Conservation (phyloP, 1,140 invertebrate species). For the Euura lappo region DNA sequence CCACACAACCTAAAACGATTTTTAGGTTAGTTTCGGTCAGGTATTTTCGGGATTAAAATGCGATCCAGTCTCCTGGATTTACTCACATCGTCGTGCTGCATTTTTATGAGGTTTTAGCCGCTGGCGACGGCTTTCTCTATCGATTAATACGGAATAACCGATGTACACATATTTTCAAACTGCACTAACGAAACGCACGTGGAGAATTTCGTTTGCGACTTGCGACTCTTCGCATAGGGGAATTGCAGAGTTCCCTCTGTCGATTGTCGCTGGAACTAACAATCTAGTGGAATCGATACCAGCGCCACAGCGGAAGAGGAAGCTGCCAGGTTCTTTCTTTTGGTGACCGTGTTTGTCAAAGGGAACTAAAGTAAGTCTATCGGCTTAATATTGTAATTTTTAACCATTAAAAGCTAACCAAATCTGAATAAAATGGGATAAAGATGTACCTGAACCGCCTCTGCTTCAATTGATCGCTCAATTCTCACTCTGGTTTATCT, state of each 20-base stretch:
- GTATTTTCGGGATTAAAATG: constrained; percentile 14
- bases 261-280: not conserved
- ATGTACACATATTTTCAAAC: too few relatives aligned
- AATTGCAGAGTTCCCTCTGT: not conserved
- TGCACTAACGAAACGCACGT: not conserved
- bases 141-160: not conserved
- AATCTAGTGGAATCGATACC: not conserved
- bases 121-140: too few relatives aligned
- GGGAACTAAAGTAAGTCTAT: not conserved
- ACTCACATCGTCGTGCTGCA: constrained; percentile 82
- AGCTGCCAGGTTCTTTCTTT: not conserved
- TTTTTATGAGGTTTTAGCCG: constrained; percentile 51
- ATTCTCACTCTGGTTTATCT: too few relatives aligned
- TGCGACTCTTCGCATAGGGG: not conserved
- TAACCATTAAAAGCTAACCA: too few relatives aligned
- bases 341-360: constrained; percentile 1
- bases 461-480: too few relatives aligned
- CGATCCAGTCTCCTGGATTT: not conserved
- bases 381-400: not conserved
- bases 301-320: not conserved
- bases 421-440: too few relatives aligned
- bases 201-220: too few relatives aligned
- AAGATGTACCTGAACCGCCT: too few relatives aligned
- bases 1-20: constrained; percentile 86
- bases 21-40: constrained; percentile 21